Conservation (phyloP, 2,888 invertebrate genomes). For the Anoplius nigerrimus region DNA sequence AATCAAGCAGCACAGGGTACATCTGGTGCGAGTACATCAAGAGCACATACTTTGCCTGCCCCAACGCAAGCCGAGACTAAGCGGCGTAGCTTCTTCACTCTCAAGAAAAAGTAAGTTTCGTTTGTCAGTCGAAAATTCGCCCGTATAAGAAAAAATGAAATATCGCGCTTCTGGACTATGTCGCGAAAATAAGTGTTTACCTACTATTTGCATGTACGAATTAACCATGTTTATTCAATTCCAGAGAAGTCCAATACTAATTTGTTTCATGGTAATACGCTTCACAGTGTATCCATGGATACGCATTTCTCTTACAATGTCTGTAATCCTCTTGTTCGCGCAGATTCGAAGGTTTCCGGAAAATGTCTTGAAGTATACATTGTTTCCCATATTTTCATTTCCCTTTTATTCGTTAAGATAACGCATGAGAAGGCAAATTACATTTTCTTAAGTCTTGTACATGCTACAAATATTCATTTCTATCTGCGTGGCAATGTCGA, state of each 20-base stretch:
- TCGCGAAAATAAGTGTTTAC: background rate
- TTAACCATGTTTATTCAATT: background rate
- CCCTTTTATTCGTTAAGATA: no score
- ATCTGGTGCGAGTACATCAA: slow-evolving; percentile 79
- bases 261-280: no score
- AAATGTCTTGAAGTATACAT: no score
- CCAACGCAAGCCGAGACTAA: slow-evolving; percentile 94
- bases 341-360: no score
- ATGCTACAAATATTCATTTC: no score
- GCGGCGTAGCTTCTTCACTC: slow-evolving; percentile 97
- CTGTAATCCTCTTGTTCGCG: background rate
- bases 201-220: slow-evolving; percentile 10
- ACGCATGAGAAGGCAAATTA: no score
- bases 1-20: slow-evolving; percentile 84
- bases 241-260: background rate
- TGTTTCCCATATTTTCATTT: no score
- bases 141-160: background rate
- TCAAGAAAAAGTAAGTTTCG: slow-evolving; percentile 94
- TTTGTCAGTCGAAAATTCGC: background rate
- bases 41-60: slow-evolving; percentile 96
- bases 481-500: no score
- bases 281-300: background rate
- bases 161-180: no score
- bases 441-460: no score
- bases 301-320: no score